Evolutionary conservation across 2,797 vertebrate genomes (phyloP).

Genomic region (Phyllotis vaccarum): DNA sequence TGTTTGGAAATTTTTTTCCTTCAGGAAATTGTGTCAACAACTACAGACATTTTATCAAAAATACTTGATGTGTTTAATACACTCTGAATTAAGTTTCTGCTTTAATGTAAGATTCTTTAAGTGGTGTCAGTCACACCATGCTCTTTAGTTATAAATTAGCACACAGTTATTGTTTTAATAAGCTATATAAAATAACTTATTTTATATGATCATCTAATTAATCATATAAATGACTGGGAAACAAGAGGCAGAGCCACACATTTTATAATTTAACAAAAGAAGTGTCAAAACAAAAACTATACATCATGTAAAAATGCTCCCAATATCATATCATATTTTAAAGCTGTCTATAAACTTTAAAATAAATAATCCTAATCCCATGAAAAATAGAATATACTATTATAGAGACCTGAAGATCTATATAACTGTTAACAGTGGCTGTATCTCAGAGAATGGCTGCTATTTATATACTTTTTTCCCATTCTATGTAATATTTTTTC

Average conservation of each 20-base stretch:
- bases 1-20: constrained; percentile 52
- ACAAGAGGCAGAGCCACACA: background rate
- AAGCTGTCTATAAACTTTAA: constrained; percentile 16
- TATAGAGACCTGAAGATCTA: constrained; percentile 33
- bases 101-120: constrained; percentile 53
- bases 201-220: background rate
- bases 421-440: background rate
- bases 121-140: background rate
- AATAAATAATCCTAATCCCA: constrained; percentile 5
- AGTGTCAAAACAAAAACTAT: constrained; percentile 24
- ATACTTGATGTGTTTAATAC: constrained; percentile 44
- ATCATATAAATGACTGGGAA: constrained; percentile 4
- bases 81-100: constrained; percentile 9
- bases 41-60: background rate
- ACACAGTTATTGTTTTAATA: constrained; percentile 12
- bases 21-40: constrained; percentile 50
- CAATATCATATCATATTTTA: background rate
- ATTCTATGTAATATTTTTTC: background rate
- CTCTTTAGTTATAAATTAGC: background rate
- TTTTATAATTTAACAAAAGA: constrained; percentile 31
- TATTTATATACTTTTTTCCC: constrained; percentile 1
- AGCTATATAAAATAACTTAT: background rate
- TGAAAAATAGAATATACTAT: background rate
- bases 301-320: constrained; percentile 20
- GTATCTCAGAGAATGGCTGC: background rate